phyloP scores from a whole-genome alignment of 2,797 vertebrate species.

The Phaenicophaeus curvirostris region DNA sequence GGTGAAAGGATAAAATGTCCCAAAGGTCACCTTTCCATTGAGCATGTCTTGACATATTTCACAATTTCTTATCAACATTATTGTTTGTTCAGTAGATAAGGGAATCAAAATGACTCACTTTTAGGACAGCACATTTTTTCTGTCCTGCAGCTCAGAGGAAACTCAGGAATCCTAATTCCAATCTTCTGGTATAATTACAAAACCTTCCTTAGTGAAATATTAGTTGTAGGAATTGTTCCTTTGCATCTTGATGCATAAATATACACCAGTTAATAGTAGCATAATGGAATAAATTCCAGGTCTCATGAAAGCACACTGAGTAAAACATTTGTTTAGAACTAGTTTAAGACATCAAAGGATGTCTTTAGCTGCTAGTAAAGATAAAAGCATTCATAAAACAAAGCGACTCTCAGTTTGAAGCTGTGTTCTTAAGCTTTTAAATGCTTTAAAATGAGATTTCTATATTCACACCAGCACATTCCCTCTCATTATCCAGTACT shows the following conservation, averaged over 20 bases:
- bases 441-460: background rate
- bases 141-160: background rate
- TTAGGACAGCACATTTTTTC: background rate
- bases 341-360: conserved; percentile 20
- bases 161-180: background rate
- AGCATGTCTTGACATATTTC: background rate
- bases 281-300: background rate
- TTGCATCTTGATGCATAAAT: conserved; percentile 24
- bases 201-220: background rate
- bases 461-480: background rate
- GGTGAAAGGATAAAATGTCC: background rate
- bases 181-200: background rate
- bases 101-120: background rate
- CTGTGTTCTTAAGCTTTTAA: conserved; percentile 29
- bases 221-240: background rate
- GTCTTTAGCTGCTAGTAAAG: conserved; percentile 26
- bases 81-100: background rate
- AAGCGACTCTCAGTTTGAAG: conserved; percentile 16
- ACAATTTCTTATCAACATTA: background rate
- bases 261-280: conserved; percentile 5
- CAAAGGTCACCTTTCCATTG: background rate
- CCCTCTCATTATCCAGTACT: background rate
- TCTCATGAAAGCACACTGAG: conserved; percentile 25
- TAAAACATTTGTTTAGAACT: conserved; percentile 26
- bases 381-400: conserved; percentile 33